Evolutionary conservation across 2,888 invertebrate species (phyloP).

Genomic region (Drosophila picticornis): DNA sequence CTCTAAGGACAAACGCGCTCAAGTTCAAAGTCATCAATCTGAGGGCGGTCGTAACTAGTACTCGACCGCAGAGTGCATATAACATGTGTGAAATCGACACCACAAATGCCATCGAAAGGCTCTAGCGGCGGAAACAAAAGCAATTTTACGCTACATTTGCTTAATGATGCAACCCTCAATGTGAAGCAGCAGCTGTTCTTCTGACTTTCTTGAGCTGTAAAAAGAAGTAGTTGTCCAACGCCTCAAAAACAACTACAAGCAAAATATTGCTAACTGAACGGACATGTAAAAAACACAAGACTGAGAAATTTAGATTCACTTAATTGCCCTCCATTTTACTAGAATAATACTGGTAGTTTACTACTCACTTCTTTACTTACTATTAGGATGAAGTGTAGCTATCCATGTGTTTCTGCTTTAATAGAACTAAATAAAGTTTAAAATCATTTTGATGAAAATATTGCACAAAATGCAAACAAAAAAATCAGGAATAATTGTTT

Average conservation of each 20-base stretch:
- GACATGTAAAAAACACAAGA: neutral
- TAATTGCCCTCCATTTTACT: neutral
- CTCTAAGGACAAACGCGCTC: constrained; percentile 45
- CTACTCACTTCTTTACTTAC: neutral
- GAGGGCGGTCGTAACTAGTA: constrained; percentile 40
- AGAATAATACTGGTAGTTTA: neutral
- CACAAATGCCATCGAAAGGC: constrained; percentile 56
- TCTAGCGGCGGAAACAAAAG: constrained; percentile 66
- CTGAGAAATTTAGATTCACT: neutral
- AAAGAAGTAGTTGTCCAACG: constrained; percentile 20
- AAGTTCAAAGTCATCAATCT: constrained; percentile 66
- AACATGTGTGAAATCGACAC: constrained; percentile 83
- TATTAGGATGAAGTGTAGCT: neutral
- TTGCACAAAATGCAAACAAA: constrained; percentile 1
- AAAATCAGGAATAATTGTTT: neutral
- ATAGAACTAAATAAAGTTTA: neutral
- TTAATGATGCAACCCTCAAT: constrained; percentile 66
- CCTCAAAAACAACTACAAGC: neutral
- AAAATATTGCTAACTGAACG: neutral
- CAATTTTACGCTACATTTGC: constrained; percentile 77
- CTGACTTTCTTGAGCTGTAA: constrained; percentile 14
- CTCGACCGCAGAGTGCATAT: constrained; percentile 66
- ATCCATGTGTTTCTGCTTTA: constrained; percentile 15
- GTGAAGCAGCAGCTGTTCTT: constrained; percentile 41
- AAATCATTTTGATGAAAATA: neutral